These are phyloP conservation scores for Seriola aureovittata DNA, from an alignment of 2,113 vertebrate species.

Conservation along the genomic window DNA sequence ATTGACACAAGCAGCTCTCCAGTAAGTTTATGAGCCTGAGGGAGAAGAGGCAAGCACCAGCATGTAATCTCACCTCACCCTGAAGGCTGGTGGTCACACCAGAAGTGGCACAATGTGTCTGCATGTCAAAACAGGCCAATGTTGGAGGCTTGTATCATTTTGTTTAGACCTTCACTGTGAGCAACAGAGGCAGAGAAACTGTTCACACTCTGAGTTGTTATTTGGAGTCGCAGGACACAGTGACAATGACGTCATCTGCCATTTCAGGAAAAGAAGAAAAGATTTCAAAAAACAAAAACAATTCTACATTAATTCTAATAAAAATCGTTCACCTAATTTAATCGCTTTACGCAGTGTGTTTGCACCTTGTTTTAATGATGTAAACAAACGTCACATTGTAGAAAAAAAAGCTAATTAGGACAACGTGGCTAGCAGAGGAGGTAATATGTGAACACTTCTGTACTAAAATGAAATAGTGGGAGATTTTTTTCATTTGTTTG, in stretches of 20 bases:
- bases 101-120: not conserved
- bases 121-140: not conserved
- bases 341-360: too few species aligned
- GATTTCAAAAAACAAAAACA: not conserved
- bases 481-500: too few species aligned
- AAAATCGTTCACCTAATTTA: too few species aligned
- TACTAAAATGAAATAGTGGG: not conserved
- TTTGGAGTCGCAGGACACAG: too few species aligned
- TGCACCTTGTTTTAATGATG: too few species aligned
- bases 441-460: not conserved
- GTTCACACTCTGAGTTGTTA: not conserved
- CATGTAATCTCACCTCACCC: not conserved
- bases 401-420: too few species aligned
- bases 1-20: not conserved
- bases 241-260: not conserved
- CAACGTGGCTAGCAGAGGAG: too few species aligned
- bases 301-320: not conserved
- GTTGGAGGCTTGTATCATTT: not conserved
- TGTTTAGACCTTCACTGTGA: not conserved
- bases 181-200: not conserved
- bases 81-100: too few species aligned
- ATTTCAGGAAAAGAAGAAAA: not conserved
- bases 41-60: constrained; percentile 13
- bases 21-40: not conserved
- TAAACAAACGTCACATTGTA: too few species aligned